Evolutionary conservation across 2,113 vertebrate species (phyloP).

Genomic region (Chiloscyllium plagiosum): DNA sequence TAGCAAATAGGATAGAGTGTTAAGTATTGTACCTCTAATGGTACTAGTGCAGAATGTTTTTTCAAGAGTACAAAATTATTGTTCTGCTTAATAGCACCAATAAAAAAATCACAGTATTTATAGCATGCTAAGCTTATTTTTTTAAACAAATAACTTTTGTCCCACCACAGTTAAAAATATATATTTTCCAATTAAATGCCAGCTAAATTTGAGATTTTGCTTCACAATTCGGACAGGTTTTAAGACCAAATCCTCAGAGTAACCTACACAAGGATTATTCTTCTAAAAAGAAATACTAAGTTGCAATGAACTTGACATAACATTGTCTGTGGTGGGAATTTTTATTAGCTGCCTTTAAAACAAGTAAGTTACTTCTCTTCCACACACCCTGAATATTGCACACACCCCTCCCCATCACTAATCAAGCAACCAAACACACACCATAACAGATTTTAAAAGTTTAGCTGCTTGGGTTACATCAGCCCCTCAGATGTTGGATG

Average conservation of each 20-base stretch:
- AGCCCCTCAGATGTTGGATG: not conserved
- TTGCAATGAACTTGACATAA: not conserved
- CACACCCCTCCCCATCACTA: not conserved
- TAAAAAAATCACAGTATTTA: conserved; percentile 34
- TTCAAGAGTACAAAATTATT: not conserved
- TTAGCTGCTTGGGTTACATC: not conserved
- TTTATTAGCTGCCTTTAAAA: conserved; percentile 29
- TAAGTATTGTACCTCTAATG: not conserved
- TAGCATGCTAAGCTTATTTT: conserved; percentile 21
- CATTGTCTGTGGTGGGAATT: not conserved
- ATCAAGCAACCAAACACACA: not conserved
- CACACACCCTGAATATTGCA: not conserved
- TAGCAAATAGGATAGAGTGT: not conserved
- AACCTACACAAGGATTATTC: too few relatives aligned
- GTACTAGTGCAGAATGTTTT: not conserved
- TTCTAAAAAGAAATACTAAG: not conserved
- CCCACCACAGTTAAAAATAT: not conserved
- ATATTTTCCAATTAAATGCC: not conserved
- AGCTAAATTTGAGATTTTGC: not conserved
- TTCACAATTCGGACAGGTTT: not conserved
- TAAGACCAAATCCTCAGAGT: not conserved
- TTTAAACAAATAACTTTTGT: not conserved
- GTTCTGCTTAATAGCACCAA: not conserved
- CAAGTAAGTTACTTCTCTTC: not conserved
- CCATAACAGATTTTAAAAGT: not conserved